Conservation (phyloP, 2,888 invertebrate species). For the Unio delphinus region DNA sequence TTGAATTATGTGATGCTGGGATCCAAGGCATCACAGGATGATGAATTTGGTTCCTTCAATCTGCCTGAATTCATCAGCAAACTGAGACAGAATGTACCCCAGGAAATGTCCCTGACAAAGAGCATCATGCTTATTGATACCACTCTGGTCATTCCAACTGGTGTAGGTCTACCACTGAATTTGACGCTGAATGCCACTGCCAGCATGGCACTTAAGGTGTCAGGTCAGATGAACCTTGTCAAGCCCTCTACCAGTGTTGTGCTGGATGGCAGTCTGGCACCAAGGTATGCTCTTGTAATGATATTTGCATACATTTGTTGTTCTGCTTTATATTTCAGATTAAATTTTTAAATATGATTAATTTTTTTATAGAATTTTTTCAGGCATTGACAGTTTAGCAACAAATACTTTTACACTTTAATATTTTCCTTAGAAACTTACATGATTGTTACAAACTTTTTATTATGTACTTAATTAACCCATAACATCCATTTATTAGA, state of each 20-base stretch:
- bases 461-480: no score
- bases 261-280: constrained; percentile 85
- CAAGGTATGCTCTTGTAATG: constrained; percentile 76
- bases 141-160: constrained; percentile 88
- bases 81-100: constrained; percentile 74
- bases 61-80: constrained; percentile 74
- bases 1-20: constrained; percentile 72
- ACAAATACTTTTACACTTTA: no score
- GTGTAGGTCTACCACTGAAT: constrained; percentile 87
- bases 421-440: no score
- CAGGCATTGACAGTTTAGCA: no score
- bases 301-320: not conserved
- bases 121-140: constrained; percentile 89
- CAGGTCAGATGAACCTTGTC: constrained; percentile 84
- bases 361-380: not conserved
- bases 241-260: constrained; percentile 78
- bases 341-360: not conserved
- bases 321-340: not conserved
- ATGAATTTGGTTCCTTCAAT: constrained; percentile 69
- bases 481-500: no score
- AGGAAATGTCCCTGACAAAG: constrained; percentile 87
- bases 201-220: constrained; percentile 86
- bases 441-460: no score
- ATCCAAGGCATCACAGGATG: constrained; percentile 37
- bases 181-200: constrained; percentile 89